These are phyloP conservation scores for Mya arenaria DNA, from an alignment of 1,140 invertebrate genomes.

Conservation along the genomic window DNA sequence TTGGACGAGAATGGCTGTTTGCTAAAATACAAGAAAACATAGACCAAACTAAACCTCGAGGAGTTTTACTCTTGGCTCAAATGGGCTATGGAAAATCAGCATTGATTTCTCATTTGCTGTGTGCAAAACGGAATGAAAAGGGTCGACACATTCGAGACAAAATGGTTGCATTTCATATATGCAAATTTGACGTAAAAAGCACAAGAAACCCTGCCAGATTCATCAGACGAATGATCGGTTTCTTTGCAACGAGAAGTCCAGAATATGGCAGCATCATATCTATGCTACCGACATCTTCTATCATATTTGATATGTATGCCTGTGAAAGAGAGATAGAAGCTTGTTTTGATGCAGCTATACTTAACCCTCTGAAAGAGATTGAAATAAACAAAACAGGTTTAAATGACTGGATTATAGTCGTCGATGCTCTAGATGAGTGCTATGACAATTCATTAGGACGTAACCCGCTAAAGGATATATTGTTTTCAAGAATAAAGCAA, in stretches of 20 bases:
- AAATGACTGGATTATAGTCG: slow-evolving; percentile 5
- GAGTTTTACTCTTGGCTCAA: slow-evolving; percentile 7
- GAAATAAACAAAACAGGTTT: background rate
- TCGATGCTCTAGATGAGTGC: slow-evolving; percentile 37
- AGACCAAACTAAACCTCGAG: background rate
- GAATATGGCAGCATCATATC: slow-evolving; percentile 33
- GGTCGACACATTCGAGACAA: background rate
- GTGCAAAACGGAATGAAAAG: background rate
- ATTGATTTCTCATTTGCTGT: slow-evolving; percentile 13
- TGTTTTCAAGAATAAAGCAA: background rate
- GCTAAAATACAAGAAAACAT: background rate
- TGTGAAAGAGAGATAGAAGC: slow-evolving; percentile 15
- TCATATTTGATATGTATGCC: slow-evolving; percentile 10
- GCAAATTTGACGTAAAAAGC: slow-evolving; percentile 36
- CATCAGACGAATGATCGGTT: slow-evolving; percentile 22
- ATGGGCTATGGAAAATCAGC: slow-evolving; percentile 40
- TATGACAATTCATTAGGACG: background rate
- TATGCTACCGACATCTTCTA: background rate
- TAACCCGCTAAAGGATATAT: background rate
- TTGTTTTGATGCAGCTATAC: slow-evolving; percentile 27
- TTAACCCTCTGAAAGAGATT: slow-evolving; percentile 14
- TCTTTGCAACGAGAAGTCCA: slow-evolving; percentile 21
- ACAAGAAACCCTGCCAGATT: background rate
- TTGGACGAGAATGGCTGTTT: background rate
- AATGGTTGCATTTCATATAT: slow-evolving; percentile 42